These are phyloP conservation scores for Puffinus mauretanicus DNA, from an alignment of 2,113 vertebrate genomes.

Conservation along the genomic window DNA sequence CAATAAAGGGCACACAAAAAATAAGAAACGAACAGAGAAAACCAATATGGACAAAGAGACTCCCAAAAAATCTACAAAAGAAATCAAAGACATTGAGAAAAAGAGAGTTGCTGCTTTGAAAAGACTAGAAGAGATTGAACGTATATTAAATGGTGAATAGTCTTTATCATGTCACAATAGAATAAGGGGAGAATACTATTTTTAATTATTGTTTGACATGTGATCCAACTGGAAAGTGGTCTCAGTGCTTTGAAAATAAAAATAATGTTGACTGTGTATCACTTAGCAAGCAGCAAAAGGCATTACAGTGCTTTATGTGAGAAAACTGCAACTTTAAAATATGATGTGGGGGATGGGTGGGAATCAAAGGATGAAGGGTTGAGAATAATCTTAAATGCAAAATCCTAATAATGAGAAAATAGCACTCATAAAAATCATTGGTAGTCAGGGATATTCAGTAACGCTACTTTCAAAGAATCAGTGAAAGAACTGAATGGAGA, in stretches of 20 bases:
- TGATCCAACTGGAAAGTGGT: conserved; percentile 30
- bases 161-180: not conserved
- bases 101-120: conserved; percentile 95
- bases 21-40: conserved; percentile 71
- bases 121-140: conserved; percentile 98
- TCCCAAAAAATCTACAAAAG: conserved; percentile 86
- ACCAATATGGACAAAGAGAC: conserved; percentile 76
- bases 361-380: not conserved
- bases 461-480: conserved; percentile 1
- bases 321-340: conserved; percentile 1
- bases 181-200: not conserved
- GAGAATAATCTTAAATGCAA: conserved; percentile 15
- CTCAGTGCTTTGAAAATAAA: conserved; percentile 47
- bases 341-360: not conserved
- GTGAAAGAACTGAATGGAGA: not conserved
- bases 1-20: conserved; percentile 69
- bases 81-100: conserved; percentile 94
- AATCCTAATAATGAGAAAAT: not conserved
- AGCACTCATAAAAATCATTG: not conserved
- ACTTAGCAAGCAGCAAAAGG: conserved; percentile 10
- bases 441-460: not conserved
- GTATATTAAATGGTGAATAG: conserved; percentile 94
- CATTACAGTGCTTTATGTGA: not conserved
- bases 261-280: not conserved
- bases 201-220: conserved; percentile 9